Conservation (phyloP, 1,140 invertebrate genomes). For the Cyphomyrmex costatus region DNA sequence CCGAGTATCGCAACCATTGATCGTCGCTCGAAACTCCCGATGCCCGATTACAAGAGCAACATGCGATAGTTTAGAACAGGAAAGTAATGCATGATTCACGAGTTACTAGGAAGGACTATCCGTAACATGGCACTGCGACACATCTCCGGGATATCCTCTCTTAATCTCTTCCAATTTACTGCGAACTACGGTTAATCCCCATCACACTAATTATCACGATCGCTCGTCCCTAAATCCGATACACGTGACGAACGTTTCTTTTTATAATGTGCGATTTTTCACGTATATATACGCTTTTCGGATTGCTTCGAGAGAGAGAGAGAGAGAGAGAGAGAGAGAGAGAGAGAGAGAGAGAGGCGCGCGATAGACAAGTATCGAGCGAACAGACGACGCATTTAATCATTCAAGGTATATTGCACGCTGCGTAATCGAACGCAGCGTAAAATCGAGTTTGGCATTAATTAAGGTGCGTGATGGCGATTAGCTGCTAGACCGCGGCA, state of each 20-base stretch:
- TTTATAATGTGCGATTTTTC: neutral
- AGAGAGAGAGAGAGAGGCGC: no score
- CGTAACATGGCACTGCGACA: slow-evolving; percentile 16
- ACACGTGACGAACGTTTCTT: neutral
- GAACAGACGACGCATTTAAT: neutral
- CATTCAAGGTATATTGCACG: neutral
- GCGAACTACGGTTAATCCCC: neutral
- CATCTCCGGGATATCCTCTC: slow-evolving; percentile 13
- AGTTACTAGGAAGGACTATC: neutral
- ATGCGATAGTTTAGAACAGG: neutral
- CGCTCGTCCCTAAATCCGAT: neutral
- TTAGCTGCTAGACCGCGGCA: slow-evolving; percentile 11
- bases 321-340: no score
- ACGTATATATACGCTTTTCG: neutral
- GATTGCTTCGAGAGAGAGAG: neutral
- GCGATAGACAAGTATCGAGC: neutral
- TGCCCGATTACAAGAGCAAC: neutral
- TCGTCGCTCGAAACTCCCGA: neutral
- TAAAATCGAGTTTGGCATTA: slow-evolving; percentile 12
- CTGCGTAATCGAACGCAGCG: neutral
- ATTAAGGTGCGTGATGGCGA: slow-evolving; percentile 16
- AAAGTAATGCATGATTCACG: slow-evolving; percentile 25
- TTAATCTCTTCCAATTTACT: slow-evolving; percentile 11
- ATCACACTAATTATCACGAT: neutral
- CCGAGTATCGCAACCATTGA: neutral